A percentile compares a stretch with the other conserved stretches of the same genome.
Conservation (phyloP, 2,888 invertebrate genomes). For the Cheilosia scutellata region DNA sequence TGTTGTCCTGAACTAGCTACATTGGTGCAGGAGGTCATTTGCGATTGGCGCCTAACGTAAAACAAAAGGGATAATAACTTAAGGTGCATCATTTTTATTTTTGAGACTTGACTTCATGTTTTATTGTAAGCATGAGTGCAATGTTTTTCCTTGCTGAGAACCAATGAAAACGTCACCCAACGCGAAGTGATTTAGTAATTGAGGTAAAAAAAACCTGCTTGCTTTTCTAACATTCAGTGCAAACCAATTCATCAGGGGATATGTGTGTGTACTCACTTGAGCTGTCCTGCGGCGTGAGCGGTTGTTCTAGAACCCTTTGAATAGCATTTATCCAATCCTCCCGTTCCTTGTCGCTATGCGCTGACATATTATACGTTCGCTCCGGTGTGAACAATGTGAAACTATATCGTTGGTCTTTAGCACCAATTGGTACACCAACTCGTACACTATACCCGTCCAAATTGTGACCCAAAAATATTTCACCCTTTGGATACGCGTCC, state of each 20-base stretch:
- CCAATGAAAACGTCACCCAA: too few species aligned
- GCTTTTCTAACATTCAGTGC: background rate
- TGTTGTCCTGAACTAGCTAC: too few species aligned
- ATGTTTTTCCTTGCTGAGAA: too few species aligned
- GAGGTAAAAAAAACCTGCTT: too few species aligned
- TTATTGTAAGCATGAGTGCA: too few species aligned
- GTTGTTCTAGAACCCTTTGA: slow-evolving; percentile 89
- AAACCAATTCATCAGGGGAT: background rate
- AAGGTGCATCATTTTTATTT: too few species aligned
- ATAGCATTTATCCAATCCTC: slow-evolving; percentile 92
- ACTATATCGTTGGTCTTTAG: slow-evolving; percentile 91
- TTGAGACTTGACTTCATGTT: too few species aligned
- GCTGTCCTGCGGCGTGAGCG: slow-evolving; percentile 91
- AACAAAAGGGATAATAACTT: too few species aligned
- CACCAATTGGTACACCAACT: slow-evolving; percentile 88
- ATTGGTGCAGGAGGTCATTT: too few species aligned
- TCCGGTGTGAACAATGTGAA: slow-evolving; percentile 94
- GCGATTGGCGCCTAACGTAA: too few species aligned
- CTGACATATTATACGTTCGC: slow-evolving; percentile 90
- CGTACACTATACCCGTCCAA: slow-evolving; percentile 90
- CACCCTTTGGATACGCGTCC: slow-evolving; percentile 95
- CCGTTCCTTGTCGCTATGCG: slow-evolving; percentile 90
- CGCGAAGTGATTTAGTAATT: too few species aligned
- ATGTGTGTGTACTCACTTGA: slow-evolving; percentile 85
- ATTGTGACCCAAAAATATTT: slow-evolving; percentile 91